Evolutionary conservation across 23 tunicate genomes (phyloP), one percentile per base, ranked within the genome.

Genomic region (Ciona savignyi): DNA sequence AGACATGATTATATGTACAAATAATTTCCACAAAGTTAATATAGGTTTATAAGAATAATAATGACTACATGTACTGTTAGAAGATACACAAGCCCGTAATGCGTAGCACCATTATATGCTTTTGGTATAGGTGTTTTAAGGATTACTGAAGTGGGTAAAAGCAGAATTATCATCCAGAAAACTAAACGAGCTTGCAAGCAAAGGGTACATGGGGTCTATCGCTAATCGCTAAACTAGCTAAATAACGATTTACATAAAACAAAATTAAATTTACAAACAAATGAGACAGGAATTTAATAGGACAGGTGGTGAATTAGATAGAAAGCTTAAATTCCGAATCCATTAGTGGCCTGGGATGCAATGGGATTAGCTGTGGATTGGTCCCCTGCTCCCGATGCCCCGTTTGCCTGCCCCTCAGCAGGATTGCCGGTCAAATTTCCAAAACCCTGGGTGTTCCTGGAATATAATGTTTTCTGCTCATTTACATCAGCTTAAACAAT

Each of bases 321-420:
- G 56, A 42, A 42, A n/a, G n/a, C n/a, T 69, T 69, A 69, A 6
- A 69, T 23, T 31, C 73, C 73, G 34, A 69, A 69, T 19, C 73
- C 73, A 9, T 69, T 69, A 23, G 73, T 69, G 23, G 51, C 25
- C 34, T 69, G 73, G 73, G 73, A 69, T 6, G 56, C 56, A 42
- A 15, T 15, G 15, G 56, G 56, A 42, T 42, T 42, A 15, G 56
- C 56, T 6, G 56, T 15, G 15, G 56, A 42, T 42, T 42, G 56
- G 56, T 42, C 56, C 15, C 56, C 56, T 9, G 56, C 56, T 6
- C 56, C 56, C 9, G 56, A 42, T 42, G 56, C 56, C 9, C 56
- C 56, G 56, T 42, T 42, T 9, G 56, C 11, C 15, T 42, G 56
- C 9, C 56, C 56, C 9, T 42, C 56, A 42, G 11, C 56, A 6